A percentile compares a stretch with the other conserved stretches of the same genome.
These are phyloP conservation scores for Chionis minor DNA, from an alignment of 2,113 vertebrate species.

Conservation along the genomic window DNA sequence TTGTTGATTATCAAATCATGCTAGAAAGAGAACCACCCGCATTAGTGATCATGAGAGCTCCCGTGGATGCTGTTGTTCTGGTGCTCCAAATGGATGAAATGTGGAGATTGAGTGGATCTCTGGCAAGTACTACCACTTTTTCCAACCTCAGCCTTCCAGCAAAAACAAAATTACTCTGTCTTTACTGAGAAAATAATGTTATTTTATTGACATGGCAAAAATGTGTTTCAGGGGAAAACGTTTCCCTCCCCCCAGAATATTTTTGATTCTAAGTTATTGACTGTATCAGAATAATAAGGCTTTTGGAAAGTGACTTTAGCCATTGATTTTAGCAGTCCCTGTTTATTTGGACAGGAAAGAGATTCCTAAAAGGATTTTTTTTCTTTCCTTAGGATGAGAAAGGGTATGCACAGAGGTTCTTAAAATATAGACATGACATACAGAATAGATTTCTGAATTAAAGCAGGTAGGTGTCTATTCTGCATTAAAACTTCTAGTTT, in stretches of 20 bases:
- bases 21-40: neutral
- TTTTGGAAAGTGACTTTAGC: neutral
- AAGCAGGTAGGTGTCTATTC: conserved; percentile 1
- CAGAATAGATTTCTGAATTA: neutral
- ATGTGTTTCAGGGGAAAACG: neutral
- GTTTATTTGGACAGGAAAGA: neutral
- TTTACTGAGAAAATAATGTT: neutral
- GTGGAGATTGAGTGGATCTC: neutral
- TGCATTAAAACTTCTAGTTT: neutral
- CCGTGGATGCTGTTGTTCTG: fast-evolving
- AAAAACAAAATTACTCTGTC: neutral
- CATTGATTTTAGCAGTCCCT: neutral
- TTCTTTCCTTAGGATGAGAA: neutral
- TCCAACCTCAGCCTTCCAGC: neutral
- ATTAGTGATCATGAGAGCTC: neutral
- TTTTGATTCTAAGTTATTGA: neutral
- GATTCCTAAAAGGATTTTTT: neutral
- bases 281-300: neutral
- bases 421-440: neutral
- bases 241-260: too few relatives aligned
- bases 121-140: neutral
- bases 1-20: neutral
- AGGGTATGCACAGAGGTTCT: neutral
- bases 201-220: neutral
- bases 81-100: neutral